Evolutionary conservation across 2,888 invertebrate genomes (phyloP).

Genomic region (Sceliomorpha sp.): DNA sequence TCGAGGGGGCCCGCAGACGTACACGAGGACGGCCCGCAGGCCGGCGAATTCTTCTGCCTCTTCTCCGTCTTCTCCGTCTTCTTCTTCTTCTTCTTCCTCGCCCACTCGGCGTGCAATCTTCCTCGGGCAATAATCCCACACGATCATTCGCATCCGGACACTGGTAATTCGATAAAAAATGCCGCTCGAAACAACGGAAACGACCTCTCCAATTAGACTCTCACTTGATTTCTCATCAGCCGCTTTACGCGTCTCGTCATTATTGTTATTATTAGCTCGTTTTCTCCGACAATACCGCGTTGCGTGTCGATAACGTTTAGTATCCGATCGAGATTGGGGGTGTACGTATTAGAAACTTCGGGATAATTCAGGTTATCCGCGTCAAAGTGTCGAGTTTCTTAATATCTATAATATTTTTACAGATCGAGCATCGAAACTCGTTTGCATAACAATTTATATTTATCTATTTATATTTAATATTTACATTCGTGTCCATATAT

Average conservation of each 20-base stretch:
- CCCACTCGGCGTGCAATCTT: conserved; percentile 52
- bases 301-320: conserved; percentile 16
- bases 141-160: conserved; percentile 55
- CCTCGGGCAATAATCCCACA: conserved; percentile 50
- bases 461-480: no score
- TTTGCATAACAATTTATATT: no score
- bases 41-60: conserved; percentile 36
- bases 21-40: conserved; percentile 15
- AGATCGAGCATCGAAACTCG: no score
- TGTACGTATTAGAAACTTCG: no score
- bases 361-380: no score
- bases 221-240: conserved; percentile 42
- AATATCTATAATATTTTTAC: no score
- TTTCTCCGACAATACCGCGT: conserved; percentile 20
- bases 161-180: conserved; percentile 53
- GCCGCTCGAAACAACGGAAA: conserved; percentile 55
- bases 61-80: conserved; percentile 19
- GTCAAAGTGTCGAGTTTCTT: no score
- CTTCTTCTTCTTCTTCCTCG: conserved; percentile 25
- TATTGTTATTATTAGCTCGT: conserved; percentile 20
- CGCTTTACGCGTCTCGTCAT: conserved; percentile 26
- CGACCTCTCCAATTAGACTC: conserved; percentile 52
- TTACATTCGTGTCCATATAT: no score
- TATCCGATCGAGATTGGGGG: not conserved
- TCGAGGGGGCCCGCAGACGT: not conserved